Evolutionary conservation across 2,888 invertebrate species (phyloP).

Genomic region (Pandemis corylana): DNA sequence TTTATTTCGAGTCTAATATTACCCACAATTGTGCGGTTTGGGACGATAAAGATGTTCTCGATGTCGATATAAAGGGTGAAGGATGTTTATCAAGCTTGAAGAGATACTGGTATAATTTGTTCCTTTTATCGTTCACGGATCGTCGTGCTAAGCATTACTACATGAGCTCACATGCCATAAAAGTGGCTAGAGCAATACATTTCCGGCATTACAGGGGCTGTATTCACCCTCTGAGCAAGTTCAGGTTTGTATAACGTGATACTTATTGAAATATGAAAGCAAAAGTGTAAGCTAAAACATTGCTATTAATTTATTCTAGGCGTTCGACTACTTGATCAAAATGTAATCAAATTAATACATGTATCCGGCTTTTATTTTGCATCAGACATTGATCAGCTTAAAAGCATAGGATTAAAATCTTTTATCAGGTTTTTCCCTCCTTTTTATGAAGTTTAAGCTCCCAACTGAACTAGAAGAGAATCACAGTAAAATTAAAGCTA

Average conservation of each 20-base stretch:
- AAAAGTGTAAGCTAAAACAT: background rate
- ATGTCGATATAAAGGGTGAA: conserved; percentile 51
- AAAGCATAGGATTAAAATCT: too few relatives aligned
- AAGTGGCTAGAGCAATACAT: conserved; percentile 54
- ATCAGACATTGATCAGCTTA: too few relatives aligned
- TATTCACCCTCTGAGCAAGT: conserved; percentile 60
- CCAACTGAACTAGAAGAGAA: too few relatives aligned
- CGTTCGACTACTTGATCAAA: background rate
- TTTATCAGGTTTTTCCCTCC: too few relatives aligned
- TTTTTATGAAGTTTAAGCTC: too few relatives aligned
- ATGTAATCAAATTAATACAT: too few relatives aligned
- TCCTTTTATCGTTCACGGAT: conserved; percentile 55
- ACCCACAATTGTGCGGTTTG: conserved; percentile 54
- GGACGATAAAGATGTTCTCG: conserved; percentile 55
- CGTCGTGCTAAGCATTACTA: conserved; percentile 51
- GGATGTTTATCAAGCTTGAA: conserved; percentile 41
- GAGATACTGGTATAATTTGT: conserved; percentile 57
- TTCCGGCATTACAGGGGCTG: conserved; percentile 49
- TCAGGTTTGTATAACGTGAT: conserved; percentile 45
- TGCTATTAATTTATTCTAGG: background rate
- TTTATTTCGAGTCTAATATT: conserved; percentile 50
- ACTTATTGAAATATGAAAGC: background rate
- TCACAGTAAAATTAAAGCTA: too few relatives aligned
- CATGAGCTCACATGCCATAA: conserved; percentile 55
- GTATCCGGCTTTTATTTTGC: too few relatives aligned